A percentile compares a stretch with the other conserved stretches of the same genome.
These are phyloP conservation scores for Clavelina lepadiformis DNA, from an alignment of 23 tunicate genomes.

Conservation along the genomic window DNA sequence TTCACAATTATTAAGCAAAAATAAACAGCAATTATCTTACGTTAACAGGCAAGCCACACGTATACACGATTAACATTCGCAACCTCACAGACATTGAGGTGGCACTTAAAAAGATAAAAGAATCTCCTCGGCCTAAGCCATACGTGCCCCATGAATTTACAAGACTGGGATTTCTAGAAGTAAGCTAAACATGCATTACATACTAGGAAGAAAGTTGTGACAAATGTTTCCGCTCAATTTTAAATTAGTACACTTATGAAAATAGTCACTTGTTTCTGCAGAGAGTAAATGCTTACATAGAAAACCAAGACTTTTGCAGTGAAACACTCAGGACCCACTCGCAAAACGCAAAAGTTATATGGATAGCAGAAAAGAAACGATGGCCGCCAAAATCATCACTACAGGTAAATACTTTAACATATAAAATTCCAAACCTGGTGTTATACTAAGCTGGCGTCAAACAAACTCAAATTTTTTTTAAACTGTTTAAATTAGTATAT, in stretches of 20 bases:
- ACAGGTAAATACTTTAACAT: slow-evolving; percentile 36
- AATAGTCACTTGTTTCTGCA: slow-evolving; percentile 24
- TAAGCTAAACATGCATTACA: slow-evolving; percentile 11
- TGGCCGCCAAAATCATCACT: slow-evolving; percentile 63
- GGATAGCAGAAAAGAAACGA: slow-evolving; percentile 28
- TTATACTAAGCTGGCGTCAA: too few species aligned
- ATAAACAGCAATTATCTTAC: too few species aligned
- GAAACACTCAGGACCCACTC: slow-evolving; percentile 5
- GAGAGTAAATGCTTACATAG: slow-evolving; percentile 68
- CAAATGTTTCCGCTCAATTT: too few species aligned
- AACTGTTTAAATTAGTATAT: too few species aligned
- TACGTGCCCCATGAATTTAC: slow-evolving; percentile 70
- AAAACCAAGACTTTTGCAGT: slow-evolving; percentile 86
- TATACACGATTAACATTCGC: slow-evolving; percentile 48
- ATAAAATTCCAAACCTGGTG: too few species aligned
- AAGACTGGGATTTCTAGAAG: slow-evolving; percentile 69
- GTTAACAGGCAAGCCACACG: slow-evolving; percentile 62
- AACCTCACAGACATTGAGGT: slow-evolving; percentile 29
- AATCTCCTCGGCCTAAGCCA: slow-evolving; percentile 24
- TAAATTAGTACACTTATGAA: too few species aligned
- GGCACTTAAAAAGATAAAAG: slow-evolving; percentile 35
- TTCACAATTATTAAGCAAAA: too few species aligned
- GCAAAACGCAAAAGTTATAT: slow-evolving; percentile 1
- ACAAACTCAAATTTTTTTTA: too few species aligned
- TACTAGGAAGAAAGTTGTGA: too few species aligned